These are phyloP conservation scores for Triplophysa siluroides DNA, from an alignment of 2,113 vertebrate genomes.

Conservation along the genomic window DNA sequence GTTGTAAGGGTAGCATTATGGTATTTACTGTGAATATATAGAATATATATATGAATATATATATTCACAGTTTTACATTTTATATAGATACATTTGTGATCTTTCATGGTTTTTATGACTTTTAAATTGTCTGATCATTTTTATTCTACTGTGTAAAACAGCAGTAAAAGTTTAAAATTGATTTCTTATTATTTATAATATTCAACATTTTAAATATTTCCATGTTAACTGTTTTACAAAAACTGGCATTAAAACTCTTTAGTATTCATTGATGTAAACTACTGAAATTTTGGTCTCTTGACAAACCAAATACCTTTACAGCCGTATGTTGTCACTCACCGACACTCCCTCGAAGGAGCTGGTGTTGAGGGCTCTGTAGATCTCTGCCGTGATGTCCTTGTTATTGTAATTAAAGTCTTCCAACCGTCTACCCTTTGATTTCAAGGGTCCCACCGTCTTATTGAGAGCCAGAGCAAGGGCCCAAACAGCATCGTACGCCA, in stretches of 20 bases:
- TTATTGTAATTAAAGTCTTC: slow-evolving; percentile 98
- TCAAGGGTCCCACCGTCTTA: slow-evolving; percentile 87
- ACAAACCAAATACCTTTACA: too few species aligned
- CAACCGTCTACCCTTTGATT: slow-evolving; percentile 80
- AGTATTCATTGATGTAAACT: not conserved
- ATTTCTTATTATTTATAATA: too few species aligned
- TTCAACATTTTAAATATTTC: not conserved
- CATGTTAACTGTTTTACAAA: not conserved
- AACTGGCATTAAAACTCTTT: not conserved
- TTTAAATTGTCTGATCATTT: too few species aligned
- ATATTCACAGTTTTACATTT: too few species aligned
- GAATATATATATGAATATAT: too few species aligned
- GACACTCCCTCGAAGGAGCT: slow-evolving; percentile 95
- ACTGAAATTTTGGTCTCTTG: not conserved
- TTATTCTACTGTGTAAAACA: too few species aligned
- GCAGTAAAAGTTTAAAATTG: too few species aligned
- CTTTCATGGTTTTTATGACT: too few species aligned
- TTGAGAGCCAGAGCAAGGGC: slow-evolving; percentile 92
- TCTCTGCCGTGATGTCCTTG: slow-evolving; percentile 90
- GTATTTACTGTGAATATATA: too few species aligned
- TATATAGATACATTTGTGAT: too few species aligned
- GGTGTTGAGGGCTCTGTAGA: slow-evolving; percentile 94
- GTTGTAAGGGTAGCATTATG: too few species aligned
- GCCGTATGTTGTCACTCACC: slow-evolving; percentile 68
- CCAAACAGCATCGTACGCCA: slow-evolving; percentile 95